Evolutionary conservation across 2,888 invertebrate species (phyloP), one percentile per base, ranked within the genome.

Genomic region (Agrotis exclamationis): DNA sequence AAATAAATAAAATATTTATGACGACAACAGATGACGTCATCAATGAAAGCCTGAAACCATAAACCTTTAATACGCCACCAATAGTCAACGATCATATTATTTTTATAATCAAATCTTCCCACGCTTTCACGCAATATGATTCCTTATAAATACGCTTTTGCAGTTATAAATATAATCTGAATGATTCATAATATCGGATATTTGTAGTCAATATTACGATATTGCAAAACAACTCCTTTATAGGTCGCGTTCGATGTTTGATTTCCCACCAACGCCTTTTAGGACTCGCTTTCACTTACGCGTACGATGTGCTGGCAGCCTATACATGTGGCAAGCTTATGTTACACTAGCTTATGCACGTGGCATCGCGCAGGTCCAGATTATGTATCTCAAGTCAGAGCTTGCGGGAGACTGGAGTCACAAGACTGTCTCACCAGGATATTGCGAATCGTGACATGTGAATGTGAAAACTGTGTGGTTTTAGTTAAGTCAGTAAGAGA

Each of bases 51-150:
- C n/a, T 56, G 56, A 33, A 33, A 33, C n/a, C n/a, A 7, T 45
- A 28, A 11, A 53, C 45, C 57, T 71, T 20, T 20, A 53, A 63
- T 58, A 74, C 58, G 62, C 74, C 58, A 59, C 33, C n/a, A 58
- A 7, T 18, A n/a, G 20, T 59, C 50, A 39, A 39, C 6, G 50
- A 58, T 63, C 53, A 71, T 39, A 53, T 71, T 72, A 60, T 70
- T 72, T 71, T 59, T 78, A 24, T 71, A 45, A 45, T 63, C 18
- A 57, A 48, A 60, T 16, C 66, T 18, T 54, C 76, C 76, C 58
- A 74, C 80, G 62, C 62, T n/a, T 22, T 24, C 18, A n/a, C 48
- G 74, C 7, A 22, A 79, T 16, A 66, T 18, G 45, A 63, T 28
- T 65, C 18, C 51, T 20, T 45, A 51, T 13, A 60, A 72, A 59